Percentiles rank a stretch among this genome's conserved stretches.
These are phyloP conservation scores for Channa striata DNA, from an alignment of 2,797 vertebrate species.

Conservation along the genomic window DNA sequence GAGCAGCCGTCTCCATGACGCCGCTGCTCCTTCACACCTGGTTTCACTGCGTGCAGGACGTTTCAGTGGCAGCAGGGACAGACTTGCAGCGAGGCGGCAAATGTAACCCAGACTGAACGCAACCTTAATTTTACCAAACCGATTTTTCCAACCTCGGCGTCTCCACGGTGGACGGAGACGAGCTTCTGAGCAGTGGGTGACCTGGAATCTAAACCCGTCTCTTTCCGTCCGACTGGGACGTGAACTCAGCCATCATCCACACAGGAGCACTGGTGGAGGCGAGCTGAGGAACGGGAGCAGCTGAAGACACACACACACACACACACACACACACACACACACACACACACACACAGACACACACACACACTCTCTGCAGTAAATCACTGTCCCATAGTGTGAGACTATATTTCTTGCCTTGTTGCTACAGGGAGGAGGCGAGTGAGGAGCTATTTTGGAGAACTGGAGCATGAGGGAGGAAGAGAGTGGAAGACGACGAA, in stretches of 20 bases:
- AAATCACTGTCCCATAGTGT: constrained; percentile 46
- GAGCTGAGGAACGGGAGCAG: constrained; percentile 61
- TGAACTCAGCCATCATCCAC: constrained; percentile 44
- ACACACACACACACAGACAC: constrained; percentile 25
- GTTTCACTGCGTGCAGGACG: too few relatives aligned
- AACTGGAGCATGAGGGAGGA: constrained; percentile 49
- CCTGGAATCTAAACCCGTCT: constrained; percentile 50
- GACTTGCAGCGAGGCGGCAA: too few relatives aligned
- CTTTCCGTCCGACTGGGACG: constrained; percentile 28
- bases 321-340: constrained; percentile 19
- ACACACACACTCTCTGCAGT: constrained; percentile 42
- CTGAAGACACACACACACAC: constrained; percentile 40
- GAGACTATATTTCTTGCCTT: constrained; percentile 34
- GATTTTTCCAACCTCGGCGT: not conserved
- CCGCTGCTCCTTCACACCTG: too few relatives aligned
- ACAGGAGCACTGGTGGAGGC: constrained; percentile 43
- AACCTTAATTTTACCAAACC: constrained; percentile 37
- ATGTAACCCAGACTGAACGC: not conserved
- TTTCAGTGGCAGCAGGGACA: too few relatives aligned
- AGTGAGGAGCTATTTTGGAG: constrained; percentile 52
- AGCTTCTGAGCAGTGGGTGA: constrained; percentile 37
- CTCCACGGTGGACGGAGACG: not conserved
- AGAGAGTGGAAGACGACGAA: not conserved
- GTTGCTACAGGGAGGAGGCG: constrained; percentile 42
- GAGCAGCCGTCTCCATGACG: too few relatives aligned